These are phyloP conservation scores for Erythrocercus mccallii DNA, from an alignment of 2,113 vertebrate species.

Conservation along the genomic window DNA sequence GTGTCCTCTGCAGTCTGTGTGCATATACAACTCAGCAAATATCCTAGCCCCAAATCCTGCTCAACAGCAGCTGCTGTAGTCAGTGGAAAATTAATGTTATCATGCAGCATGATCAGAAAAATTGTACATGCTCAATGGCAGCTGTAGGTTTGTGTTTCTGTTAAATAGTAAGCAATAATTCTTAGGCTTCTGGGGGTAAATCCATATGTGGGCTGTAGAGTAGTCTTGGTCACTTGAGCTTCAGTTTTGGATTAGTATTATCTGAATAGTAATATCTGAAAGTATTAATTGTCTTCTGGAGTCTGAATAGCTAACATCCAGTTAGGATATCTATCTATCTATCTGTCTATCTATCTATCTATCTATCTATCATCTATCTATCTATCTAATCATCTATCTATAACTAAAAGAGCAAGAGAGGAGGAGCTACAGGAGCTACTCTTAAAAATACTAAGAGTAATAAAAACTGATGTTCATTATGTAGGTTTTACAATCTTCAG, in stretches of 20 bases:
- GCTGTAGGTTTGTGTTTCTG: neutral
- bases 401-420: neutral
- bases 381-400: neutral
- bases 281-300: neutral
- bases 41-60: neutral
- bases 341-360: neutral
- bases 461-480: neutral
- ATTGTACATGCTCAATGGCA: neutral
- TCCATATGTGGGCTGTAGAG: neutral
- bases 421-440: neutral
- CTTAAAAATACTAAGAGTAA: neutral
- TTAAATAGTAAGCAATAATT: neutral
- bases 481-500: neutral
- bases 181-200: neutral
- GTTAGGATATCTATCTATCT: neutral
- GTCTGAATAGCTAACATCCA: neutral
- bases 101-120: neutral
- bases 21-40: neutral
- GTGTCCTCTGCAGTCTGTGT: accelerated
- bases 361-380: too few species aligned
- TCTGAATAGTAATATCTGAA: too few species aligned
- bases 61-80: neutral
- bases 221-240: neutral
- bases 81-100: neutral
- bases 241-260: neutral